Evolutionary conservation across 2,797 vertebrate genomes (phyloP).

Genomic region (Serranus cabrilla): DNA sequence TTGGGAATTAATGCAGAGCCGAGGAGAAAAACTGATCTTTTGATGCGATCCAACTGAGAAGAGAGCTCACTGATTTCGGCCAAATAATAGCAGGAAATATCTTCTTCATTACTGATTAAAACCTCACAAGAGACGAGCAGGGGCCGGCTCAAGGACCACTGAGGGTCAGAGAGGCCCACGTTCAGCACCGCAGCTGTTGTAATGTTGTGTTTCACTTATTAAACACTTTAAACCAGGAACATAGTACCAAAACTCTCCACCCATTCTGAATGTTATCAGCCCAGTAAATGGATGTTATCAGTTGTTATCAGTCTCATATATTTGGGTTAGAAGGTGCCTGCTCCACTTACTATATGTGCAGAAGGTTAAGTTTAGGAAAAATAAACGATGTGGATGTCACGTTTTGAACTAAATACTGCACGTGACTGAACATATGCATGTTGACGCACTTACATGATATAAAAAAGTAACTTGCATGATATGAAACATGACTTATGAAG

Average conservation of each 20-base stretch:
- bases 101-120: not conserved
- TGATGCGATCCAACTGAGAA: constrained; percentile 4
- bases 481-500: too few relatives aligned
- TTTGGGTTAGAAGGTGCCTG: too few relatives aligned
- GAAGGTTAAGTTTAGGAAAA: too few relatives aligned
- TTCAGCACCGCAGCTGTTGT: constrained; percentile 31
- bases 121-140: not conserved
- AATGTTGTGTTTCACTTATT: constrained; percentile 21
- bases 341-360: too few relatives aligned
- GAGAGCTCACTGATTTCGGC: constrained; percentile 10
- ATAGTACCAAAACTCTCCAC: not conserved
- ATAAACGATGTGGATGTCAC: too few relatives aligned
- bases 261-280: too few relatives aligned
- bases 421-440: too few relatives aligned
- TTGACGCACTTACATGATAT: too few relatives aligned
- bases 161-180: not conserved
- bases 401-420: too few relatives aligned
- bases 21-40: constrained; percentile 19
- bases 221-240: constrained; percentile 4
- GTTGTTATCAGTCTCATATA: too few relatives aligned
- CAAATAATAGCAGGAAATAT: not conserved
- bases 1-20: constrained; percentile 24
- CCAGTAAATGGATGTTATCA: too few relatives aligned
- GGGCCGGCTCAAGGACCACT: not conserved
- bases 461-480: too few relatives aligned